phyloP scores from a whole-genome alignment of 2,888 invertebrate species.

The Cephalotes varians region DNA sequence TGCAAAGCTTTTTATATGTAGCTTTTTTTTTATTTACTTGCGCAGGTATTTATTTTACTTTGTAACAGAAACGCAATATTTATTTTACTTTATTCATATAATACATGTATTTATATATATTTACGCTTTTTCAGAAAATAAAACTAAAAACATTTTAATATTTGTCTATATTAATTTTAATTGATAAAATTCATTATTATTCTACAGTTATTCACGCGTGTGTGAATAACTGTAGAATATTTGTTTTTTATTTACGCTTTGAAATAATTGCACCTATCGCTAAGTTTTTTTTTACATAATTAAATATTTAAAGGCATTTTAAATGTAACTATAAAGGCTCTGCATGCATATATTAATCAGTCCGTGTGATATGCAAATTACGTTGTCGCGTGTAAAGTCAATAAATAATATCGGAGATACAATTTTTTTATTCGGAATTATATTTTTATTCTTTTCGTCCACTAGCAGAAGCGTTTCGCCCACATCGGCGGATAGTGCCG shows the following conservation, averaged over 20 bases:
- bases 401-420: neutral
- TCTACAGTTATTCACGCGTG: neutral
- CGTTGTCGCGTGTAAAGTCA: neutral
- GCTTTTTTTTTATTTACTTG: no score
- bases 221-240: no score
- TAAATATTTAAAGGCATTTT: neutral
- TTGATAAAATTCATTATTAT: neutral
- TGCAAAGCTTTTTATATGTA: neutral
- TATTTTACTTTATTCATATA: neutral
- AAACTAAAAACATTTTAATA: neutral
- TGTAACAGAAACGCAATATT: neutral
- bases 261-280: neutral
- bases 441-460: slow-evolving; percentile 5
- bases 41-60: no score
- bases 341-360: neutral
- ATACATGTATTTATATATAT: neutral
- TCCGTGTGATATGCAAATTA: neutral
- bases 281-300: neutral
- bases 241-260: neutral
- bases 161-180: slow-evolving; percentile 1
- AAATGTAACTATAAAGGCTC: neutral
- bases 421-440: neutral
- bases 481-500: slow-evolving; percentile 58
- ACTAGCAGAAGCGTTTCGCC: neutral
- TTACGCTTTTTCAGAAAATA: neutral